Conservation (phyloP, 2,888 invertebrate genomes). For the Chymomyza fuscimana region DNA sequence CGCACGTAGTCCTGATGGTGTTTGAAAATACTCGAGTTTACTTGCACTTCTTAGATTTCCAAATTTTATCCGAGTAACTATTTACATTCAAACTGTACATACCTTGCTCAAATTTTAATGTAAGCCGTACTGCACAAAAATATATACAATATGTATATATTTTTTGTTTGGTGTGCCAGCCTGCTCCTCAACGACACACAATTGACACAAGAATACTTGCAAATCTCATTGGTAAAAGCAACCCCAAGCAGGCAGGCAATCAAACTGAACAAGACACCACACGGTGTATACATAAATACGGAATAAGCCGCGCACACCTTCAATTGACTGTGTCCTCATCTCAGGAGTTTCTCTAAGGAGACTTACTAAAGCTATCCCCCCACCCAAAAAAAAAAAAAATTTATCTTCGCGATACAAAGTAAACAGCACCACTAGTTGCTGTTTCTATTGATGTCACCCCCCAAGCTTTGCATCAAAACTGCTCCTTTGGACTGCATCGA, state of each 20-base stretch:
- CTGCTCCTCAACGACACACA: constrained; percentile 33
- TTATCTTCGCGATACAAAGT: constrained; percentile 40
- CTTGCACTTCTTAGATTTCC: neutral
- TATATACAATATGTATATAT: constrained; percentile 35
- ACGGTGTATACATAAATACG: constrained; percentile 31
- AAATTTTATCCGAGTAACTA: neutral
- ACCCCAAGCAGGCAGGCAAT: constrained; percentile 8
- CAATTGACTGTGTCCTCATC: neutral
- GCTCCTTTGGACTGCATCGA: constrained; percentile 24
- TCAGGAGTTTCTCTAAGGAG: neutral
- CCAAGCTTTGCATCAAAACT: constrained; percentile 20
- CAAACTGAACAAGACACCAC: constrained; percentile 28
- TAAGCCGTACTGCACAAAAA: neutral
- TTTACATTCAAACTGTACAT: neutral
- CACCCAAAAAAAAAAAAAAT: neutral
- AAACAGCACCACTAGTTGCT: constrained; percentile 54
- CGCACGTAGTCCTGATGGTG: neutral
- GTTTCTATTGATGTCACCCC: constrained; percentile 3
- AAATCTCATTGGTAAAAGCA: constrained; percentile 47
- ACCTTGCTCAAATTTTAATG: neutral
- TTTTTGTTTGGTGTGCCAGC: constrained; percentile 27
- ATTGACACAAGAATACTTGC: constrained; percentile 61
- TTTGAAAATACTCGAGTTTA: constrained; percentile 1
- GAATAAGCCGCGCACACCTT: constrained; percentile 2
- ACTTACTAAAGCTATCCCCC: neutral